These are phyloP conservation scores for Bungarus multicinctus DNA, from an alignment of 2,113 vertebrate species.

Conservation along the genomic window DNA sequence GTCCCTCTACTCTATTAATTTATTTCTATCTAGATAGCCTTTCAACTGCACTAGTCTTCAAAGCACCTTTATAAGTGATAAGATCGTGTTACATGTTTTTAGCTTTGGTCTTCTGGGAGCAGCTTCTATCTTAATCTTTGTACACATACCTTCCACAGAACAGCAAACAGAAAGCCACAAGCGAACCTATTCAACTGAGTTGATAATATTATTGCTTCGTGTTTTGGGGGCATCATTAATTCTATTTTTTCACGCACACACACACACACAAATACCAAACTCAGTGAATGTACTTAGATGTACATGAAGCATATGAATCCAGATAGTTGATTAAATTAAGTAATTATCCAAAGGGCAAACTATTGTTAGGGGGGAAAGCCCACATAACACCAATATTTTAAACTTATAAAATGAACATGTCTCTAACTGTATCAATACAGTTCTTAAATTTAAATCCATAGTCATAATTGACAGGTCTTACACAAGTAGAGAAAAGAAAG, in stretches of 20 bases:
- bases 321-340: slow-evolving; percentile 40
- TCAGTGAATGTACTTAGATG: slow-evolving; percentile 33
- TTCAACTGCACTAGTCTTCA: background rate
- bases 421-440: background rate
- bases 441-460: slow-evolving; percentile 14
- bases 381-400: slow-evolving; percentile 8
- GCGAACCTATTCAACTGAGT: slow-evolving; percentile 10
- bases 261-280: slow-evolving; percentile 16
- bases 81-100: background rate
- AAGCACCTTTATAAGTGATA: background rate
- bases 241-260: slow-evolving; percentile 31
- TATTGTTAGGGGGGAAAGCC: slow-evolving; percentile 10
- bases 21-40: background rate
- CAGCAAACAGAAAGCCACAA: background rate
- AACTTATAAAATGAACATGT: background rate
- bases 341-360: slow-evolving; percentile 40
- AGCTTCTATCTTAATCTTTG: background rate
- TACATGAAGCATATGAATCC: slow-evolving; percentile 32
- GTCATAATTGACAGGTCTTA: background rate
- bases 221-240: slow-evolving; percentile 44
- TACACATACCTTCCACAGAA: background rate
- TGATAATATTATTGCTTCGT: slow-evolving; percentile 18
- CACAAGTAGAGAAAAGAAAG: background rate
- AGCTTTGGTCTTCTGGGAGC: background rate
- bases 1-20: background rate